Evolutionary conservation across 2,797 vertebrate species (phyloP), one percentile per base, ranked within the genome.

Genomic region (Amazona finschi): DNA sequence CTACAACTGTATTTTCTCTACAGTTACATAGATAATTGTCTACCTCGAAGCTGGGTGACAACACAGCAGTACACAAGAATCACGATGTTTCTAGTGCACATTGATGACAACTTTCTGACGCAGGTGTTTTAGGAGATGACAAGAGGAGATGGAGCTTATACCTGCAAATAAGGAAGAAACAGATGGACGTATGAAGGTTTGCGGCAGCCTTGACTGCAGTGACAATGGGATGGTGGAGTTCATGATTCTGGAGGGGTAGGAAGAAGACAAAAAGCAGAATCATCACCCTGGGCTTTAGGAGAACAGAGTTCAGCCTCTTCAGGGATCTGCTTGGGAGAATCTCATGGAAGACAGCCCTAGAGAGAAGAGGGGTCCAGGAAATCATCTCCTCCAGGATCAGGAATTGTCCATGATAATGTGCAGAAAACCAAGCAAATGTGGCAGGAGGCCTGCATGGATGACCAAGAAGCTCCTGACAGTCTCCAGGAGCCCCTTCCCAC

Each of bases 391-490:
- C n/a, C n/a, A 72, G 36, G 13, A 5, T 64, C n/a, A 64, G n/a
- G 15, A 85, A 31, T 8, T 7, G 31, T 55, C 12, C 22, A 15
- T 1, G 3, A 3, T 8, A 31, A 15, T 2, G 4, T 33, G 15
- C 33, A 75, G 64, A 46, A 75, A 58, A 47, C 65, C 15, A 47
- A 62, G 9, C 9, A 70, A 52, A 58, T 28, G 25, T 16, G 38
- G 8, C 69, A 88, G 69, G 8, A 69, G 5, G 11, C 18, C 39
- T 60, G 8, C 53, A 27, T 3, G 8, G 25, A 11, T 49, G 30
- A 44, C n/a, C 15, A 49, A 64, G 49, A 39, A 49, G 2, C 6
- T 89, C 49, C 55, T 12, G 7, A n/a, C 7, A 84, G 31, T 28
- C 17, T 90, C 24, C 6, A 5, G 38, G 30, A 38, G 7, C 43